Conservation (phyloP, 2,113 vertebrate species). For the Urocynchramus pylzowi region DNA sequence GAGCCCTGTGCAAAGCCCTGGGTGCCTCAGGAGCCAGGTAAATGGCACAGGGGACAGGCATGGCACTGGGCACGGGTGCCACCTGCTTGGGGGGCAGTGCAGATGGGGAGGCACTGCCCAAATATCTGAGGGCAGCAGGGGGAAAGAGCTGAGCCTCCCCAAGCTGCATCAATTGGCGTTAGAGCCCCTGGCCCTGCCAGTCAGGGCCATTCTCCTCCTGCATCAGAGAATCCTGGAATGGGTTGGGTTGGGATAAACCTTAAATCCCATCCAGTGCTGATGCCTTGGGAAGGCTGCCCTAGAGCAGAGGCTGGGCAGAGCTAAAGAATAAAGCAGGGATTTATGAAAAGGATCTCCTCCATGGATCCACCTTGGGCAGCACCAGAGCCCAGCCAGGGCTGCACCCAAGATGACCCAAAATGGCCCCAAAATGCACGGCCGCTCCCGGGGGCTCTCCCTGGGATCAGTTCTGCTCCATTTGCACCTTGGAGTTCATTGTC, state of each 20-base stretch:
- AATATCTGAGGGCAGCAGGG: rapidly evolving
- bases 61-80: rapidly evolving
- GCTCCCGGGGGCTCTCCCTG: background rate
- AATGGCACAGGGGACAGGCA: background rate
- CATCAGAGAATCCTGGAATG: background rate
- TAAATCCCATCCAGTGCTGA: background rate
- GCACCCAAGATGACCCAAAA: background rate
- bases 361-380: background rate
- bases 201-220: background rate
- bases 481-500: background rate
- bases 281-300: rapidly evolving
- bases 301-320: background rate
- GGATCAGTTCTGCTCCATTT: background rate
- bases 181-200: background rate
- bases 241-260: background rate
- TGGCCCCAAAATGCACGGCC: background rate
- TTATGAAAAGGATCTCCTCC: background rate
- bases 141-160: background rate
- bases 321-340: background rate
- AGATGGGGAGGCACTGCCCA: background rate
- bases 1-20: background rate
- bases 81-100: rapidly evolving
- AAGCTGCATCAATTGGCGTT: background rate
- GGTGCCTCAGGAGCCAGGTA: background rate
- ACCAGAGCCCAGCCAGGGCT: background rate